Evolutionary conservation across 1,140 invertebrate species (phyloP).

Genomic region (Chironomus tepperi): DNA sequence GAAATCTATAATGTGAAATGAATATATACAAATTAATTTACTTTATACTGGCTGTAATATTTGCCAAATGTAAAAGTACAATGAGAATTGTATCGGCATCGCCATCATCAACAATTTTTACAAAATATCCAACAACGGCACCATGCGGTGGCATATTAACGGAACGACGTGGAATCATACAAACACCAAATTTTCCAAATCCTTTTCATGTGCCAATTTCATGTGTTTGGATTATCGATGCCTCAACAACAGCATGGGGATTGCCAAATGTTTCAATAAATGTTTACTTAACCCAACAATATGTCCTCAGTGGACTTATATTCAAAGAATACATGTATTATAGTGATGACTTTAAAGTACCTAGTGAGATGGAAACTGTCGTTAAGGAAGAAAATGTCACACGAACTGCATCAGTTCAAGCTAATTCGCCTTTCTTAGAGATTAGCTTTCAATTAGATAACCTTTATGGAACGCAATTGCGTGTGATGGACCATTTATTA

Average conservation of each 20-base stretch:
- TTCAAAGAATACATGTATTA: constrained; percentile 78
- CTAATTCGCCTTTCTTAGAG: constrained; percentile 64
- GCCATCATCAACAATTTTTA: background rate
- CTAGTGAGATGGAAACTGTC: constrained; percentile 46
- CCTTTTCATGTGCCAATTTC: constrained; percentile 69
- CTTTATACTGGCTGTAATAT: constrained; percentile 16
- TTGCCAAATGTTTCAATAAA: constrained; percentile 55
- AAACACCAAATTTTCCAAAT: constrained; percentile 73
- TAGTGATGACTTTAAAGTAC: constrained; percentile 58
- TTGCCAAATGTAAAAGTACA: constrained; percentile 22
- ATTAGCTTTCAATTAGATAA: constrained; percentile 63
- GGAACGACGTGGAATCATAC: constrained; percentile 55
- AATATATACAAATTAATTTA: constrained; percentile 24
- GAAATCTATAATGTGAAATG: constrained; percentile 17
- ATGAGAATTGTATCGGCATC: background rate
- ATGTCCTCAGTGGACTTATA: constrained; percentile 65
- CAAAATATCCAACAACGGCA: background rate
- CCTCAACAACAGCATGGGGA: constrained; percentile 39
- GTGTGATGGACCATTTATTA: constrained; percentile 68
- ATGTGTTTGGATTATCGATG: constrained; percentile 80
- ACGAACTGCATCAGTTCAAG: constrained; percentile 55
- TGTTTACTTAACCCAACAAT: constrained; percentile 80
- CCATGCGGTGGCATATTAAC: constrained; percentile 54
- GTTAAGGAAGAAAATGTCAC: constrained; percentile 65
- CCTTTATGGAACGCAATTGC: constrained; percentile 71